Base-by-base conservation (phyloP, 2,113 vertebrate genomes). In the Bubo bubo region DNA sequence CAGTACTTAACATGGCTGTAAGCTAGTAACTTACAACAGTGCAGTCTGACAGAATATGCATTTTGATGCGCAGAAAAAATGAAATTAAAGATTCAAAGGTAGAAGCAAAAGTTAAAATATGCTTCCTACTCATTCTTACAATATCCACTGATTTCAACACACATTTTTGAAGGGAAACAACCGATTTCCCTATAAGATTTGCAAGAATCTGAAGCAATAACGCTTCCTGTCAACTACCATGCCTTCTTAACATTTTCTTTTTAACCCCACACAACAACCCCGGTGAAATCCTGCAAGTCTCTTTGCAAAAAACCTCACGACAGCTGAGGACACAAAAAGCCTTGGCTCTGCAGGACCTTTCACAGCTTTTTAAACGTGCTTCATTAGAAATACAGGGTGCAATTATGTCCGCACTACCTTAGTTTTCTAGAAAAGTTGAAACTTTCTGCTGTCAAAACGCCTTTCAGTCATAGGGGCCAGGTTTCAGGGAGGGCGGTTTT, bases 401-500 rank as follows among this genome's bases (percentile, higher is more conserved):
- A 12, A 12, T 9, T 5, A 23, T 2, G 19, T 4, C 49, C 41
- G 37, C 37, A 2, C 45, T 6, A 4, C 71, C 47, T 20, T 4
- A 20, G 80, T 66, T 27, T 26, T 13, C 79, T 71, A 37, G 24
- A 37, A 5, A 62, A 93, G n/a, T 16, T 41, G 16, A 27, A 88
- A 88, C 67, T 94, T 71, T 66, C 52, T 21, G 1, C 20, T 1
- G 21, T 6, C 7, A 8, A 43, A 22, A 9, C 5, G 23, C 39
- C 28, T 6, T 4, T 8, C 30, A 4, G 26, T 5, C 3, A 2
- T 2, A 6, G 39, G 21, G 35, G 20, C 6, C 45, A 4, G 55
- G 11, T 9, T 18, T 6, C 10, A 2, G 10, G 39, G 14, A 4
- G 17, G 14, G 12, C 2, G 20, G 8, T 2, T 32, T 4, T 10